These are phyloP conservation scores for Hypocryptadius cinnamomeus DNA, from an alignment of 2,113 vertebrate species.

Conservation along the genomic window DNA sequence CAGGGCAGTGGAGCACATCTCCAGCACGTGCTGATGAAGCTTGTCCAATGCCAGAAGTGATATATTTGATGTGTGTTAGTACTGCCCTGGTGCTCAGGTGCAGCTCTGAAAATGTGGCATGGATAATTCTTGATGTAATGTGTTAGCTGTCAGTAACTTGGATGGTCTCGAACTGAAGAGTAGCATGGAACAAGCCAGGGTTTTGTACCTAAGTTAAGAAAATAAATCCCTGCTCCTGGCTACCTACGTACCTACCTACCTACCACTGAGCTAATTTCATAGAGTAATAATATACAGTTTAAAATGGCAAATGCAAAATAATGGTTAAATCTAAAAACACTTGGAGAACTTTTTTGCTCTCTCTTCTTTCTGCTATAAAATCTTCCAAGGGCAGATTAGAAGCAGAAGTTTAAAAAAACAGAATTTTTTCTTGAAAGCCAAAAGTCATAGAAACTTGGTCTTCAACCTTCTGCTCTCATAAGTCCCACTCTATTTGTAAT, in stretches of 20 bases:
- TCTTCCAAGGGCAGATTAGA: background rate
- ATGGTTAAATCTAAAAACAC: background rate
- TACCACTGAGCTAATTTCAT: background rate
- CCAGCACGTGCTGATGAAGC: background rate
- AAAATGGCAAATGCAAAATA: background rate
- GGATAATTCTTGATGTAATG: background rate
- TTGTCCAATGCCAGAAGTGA: background rate
- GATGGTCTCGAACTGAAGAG: background rate
- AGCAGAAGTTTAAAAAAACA: background rate
- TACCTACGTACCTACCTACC: background rate
- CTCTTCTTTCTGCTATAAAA: background rate
- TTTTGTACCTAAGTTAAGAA: background rate
- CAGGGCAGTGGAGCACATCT: background rate
- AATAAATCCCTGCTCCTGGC: background rate
- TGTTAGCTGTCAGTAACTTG: background rate
- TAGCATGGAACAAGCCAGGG: background rate
- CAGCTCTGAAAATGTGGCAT: background rate
- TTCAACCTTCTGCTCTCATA: background rate
- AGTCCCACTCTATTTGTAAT: background rate
- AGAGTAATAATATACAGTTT: background rate
- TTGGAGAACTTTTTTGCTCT: background rate
- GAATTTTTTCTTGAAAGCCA: background rate
- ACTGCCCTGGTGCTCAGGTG: background rate
- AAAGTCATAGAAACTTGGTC: background rate
- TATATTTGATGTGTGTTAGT: background rate